phyloP scores from a whole-genome alignment of 2,113 vertebrate genomes.

The Microtus ochrogaster region DNA sequence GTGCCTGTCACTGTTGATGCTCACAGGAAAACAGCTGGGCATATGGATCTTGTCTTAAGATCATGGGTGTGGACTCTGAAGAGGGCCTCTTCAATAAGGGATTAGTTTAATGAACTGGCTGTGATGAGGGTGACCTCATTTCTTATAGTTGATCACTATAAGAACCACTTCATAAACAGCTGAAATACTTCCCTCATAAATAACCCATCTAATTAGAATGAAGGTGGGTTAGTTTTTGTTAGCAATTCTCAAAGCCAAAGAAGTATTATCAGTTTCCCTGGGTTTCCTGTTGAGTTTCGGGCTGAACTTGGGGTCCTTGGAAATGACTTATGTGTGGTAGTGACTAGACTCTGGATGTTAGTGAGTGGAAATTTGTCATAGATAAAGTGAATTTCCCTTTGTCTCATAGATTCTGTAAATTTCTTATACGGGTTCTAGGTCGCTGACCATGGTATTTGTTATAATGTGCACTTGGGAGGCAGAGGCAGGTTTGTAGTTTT shows the following conservation, averaged over 20 bases:
- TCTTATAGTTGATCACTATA: background rate
- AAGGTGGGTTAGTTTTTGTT: background rate
- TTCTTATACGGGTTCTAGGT: background rate
- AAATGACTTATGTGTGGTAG: background rate
- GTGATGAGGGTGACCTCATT: slow-evolving; percentile 39
- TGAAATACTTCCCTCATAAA: background rate
- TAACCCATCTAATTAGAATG: background rate
- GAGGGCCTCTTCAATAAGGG: background rate
- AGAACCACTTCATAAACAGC: background rate
- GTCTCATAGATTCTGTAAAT: background rate
- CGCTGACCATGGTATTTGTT: background rate
- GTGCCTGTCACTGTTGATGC: background rate
- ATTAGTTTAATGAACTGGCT: background rate
- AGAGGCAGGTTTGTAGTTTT: background rate
- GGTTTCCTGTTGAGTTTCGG: background rate
- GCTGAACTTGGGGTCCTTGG: background rate
- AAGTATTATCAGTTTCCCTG: background rate
- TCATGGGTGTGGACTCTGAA: background rate
- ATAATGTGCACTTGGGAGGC: background rate
- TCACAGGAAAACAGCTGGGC: background rate
- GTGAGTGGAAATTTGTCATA: background rate
- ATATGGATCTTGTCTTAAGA: background rate
- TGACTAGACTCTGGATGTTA: background rate
- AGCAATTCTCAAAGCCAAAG: background rate
- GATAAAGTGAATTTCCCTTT: background rate